phyloP scores from a whole-genome alignment of 2,113 vertebrate species.

The Macaca fascicularis region DNA sequence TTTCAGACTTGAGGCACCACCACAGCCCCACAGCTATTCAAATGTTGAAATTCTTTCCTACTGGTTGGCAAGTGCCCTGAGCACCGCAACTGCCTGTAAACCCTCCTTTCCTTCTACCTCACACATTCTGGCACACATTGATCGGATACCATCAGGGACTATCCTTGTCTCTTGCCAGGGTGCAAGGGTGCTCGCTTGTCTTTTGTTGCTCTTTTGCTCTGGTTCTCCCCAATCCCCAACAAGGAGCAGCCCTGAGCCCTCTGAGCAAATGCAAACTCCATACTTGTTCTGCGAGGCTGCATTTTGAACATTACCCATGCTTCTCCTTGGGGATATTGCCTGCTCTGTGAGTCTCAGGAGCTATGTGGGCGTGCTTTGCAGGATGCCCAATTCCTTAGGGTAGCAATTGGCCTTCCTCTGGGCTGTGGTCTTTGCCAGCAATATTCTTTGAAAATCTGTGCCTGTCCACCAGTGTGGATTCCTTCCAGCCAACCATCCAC shows the following conservation, averaged over 20 bases:
- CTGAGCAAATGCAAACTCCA: neutral
- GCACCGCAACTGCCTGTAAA: neutral
- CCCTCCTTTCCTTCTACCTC: neutral
- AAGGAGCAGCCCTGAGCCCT: neutral
- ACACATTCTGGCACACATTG: neutral
- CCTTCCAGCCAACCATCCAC: neutral
- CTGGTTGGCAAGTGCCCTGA: neutral
- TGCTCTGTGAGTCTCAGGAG: neutral
- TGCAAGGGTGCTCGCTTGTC: neutral
- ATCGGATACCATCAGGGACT: neutral
- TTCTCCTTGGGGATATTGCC: neutral
- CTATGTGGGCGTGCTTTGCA: neutral
- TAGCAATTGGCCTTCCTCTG: neutral
- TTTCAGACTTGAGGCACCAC: neutral
- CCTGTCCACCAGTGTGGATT: neutral
- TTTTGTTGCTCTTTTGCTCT: neutral
- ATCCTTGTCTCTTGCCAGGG: neutral
- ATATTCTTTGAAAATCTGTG: slow-evolving; percentile 11
- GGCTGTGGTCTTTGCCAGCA: neutral
- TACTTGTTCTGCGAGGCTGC: neutral
- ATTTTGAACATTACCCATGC: neutral
- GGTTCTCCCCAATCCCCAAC: neutral
- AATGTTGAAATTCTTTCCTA: neutral
- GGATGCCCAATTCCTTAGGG: neutral
- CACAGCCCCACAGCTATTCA: neutral